phyloP scores from a whole-genome alignment of 2,888 invertebrate species.

The Cephus pygmeus region DNA sequence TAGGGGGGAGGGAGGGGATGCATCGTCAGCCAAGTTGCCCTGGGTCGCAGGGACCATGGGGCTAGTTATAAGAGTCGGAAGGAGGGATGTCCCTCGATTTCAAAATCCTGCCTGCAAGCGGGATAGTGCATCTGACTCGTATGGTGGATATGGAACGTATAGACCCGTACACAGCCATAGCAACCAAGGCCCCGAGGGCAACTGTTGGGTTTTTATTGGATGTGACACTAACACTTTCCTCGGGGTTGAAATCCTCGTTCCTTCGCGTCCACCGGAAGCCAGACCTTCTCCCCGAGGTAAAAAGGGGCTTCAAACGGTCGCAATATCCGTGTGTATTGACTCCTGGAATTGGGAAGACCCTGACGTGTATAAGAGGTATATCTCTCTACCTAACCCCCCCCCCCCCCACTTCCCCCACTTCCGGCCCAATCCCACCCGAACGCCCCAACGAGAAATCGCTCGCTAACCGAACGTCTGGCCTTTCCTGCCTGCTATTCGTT shows the following conservation, averaged over 20 bases:
- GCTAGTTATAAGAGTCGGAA: not conserved
- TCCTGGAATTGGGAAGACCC: constrained; percentile 54
- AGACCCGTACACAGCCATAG: not conserved
- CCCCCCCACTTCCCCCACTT: constrained; percentile 3
- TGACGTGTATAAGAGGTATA: constrained; percentile 35
- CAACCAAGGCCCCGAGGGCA: not conserved
- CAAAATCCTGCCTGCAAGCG: constrained; percentile 45
- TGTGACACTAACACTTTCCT: constrained; percentile 45
- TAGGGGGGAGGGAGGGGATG: not conserved
- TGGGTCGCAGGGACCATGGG: not conserved
- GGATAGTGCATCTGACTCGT: constrained; percentile 52
- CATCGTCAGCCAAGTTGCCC: not conserved
- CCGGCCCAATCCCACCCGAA: constrained; percentile 8
- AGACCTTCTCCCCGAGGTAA: constrained; percentile 27
- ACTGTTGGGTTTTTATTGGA: constrained; percentile 54
- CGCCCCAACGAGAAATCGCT: constrained; percentile 14
- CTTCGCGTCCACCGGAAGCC: constrained; percentile 3
- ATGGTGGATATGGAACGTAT: not conserved
- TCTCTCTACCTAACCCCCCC: not conserved
- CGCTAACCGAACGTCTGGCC: not conserved
- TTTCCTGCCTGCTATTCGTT: not conserved
- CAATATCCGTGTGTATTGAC: constrained; percentile 58
- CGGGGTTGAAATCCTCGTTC: constrained; percentile 2
- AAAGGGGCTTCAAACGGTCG: constrained; percentile 54
- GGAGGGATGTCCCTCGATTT: constrained; percentile 30